Base-by-base conservation (phyloP, 2,888 invertebrate genomes). In the Minunthozetes semirufus region DNA sequence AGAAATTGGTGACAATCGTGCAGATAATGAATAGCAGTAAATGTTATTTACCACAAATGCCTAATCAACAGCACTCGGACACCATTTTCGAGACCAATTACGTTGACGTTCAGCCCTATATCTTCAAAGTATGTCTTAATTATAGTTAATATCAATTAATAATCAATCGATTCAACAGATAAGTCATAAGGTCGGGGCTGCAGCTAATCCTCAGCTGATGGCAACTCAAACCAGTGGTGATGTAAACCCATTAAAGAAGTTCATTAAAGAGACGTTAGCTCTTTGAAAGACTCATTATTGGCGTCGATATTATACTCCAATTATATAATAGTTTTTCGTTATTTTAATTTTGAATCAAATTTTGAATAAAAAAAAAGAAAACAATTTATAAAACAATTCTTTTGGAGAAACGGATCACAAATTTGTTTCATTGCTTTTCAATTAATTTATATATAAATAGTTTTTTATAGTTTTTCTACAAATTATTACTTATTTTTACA, bases 61-160 rank as follows among this genome's bases (percentile, higher is more conserved):
- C 96, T 78, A 90, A 89, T 82, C 91, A 92, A 82, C 90, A 90
- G 25, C 95, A 98, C 83, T 86, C 97, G 77, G 94, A 94, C 83
- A 87, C 93, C 78, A 90, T 98, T 79, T 99, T 97, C 83, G 97
- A 99, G 84, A 94, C 94, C 22, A 88, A 90, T 46, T 95, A 90
- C 85, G 85, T 89, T 0, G 97, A 98, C 83, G 91, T 97, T 73
- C 97, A 98, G 84, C 98, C 99, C 73, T 99, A 97, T 85, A 86
- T 97, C 79, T 97, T 94, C 85, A 94, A 93, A 86, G 89, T 96
- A 81, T 89, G 19, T 13, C 9, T 1, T 27, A 5, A 4, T 66
- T 15, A 11, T 22, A 1, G 4, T 27, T 76, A 22, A 15, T 4
- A 19, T 25, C 29, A 19, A 15, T 8, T 9, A 33, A n/a, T 33